Evolutionary conservation across 2,113 vertebrate genomes (phyloP).

Genomic region (Oncorhynchus clarkii): DNA sequence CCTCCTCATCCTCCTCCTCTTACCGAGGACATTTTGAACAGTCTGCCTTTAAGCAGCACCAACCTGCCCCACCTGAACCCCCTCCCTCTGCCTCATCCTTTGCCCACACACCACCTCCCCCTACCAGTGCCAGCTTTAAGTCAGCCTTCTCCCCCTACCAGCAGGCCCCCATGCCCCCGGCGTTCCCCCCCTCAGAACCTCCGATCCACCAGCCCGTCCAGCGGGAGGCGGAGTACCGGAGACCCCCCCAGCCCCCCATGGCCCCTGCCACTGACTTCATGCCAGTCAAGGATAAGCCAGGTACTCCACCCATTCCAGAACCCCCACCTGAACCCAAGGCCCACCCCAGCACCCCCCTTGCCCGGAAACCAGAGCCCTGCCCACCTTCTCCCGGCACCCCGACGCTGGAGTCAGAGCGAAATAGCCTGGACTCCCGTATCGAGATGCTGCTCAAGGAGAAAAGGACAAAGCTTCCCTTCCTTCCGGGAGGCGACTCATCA

Average conservation of each 20-base stretch:
- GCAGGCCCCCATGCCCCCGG: slow-evolving; percentile 77
- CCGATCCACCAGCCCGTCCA: slow-evolving; percentile 74
- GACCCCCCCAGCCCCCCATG: slow-evolving; percentile 69
- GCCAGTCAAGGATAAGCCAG: slow-evolving; percentile 79
- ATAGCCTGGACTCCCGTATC: slow-evolving; percentile 96
- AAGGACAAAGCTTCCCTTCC: slow-evolving; percentile 91
- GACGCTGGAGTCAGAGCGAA: slow-evolving; percentile 83
- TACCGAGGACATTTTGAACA: slow-evolving; percentile 79
- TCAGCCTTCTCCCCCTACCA: slow-evolving; percentile 89
- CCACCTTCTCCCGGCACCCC: slow-evolving; percentile 86
- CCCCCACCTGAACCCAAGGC: slow-evolving; percentile 76
- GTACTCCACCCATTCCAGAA: slow-evolving; percentile 83
- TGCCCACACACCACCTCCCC: slow-evolving; percentile 77
- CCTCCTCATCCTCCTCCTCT: slow-evolving; percentile 47
- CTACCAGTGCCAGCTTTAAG: slow-evolving; percentile 81
- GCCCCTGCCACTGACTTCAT: slow-evolving; percentile 72
- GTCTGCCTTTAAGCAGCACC: slow-evolving; percentile 80
- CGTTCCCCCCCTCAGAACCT: slow-evolving; percentile 81
- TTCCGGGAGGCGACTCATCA: slow-evolving; percentile 86
- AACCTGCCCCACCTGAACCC: slow-evolving; percentile 77
- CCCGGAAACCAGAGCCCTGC: slow-evolving; percentile 82
- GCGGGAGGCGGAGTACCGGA: slow-evolving; percentile 82
- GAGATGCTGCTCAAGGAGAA: slow-evolving; percentile 98
- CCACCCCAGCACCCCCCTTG: slow-evolving; percentile 72
- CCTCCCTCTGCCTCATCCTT: slow-evolving; percentile 60